Conservation (phyloP, 2,113 vertebrate species). For the Neolamprologus kungweensis region DNA sequence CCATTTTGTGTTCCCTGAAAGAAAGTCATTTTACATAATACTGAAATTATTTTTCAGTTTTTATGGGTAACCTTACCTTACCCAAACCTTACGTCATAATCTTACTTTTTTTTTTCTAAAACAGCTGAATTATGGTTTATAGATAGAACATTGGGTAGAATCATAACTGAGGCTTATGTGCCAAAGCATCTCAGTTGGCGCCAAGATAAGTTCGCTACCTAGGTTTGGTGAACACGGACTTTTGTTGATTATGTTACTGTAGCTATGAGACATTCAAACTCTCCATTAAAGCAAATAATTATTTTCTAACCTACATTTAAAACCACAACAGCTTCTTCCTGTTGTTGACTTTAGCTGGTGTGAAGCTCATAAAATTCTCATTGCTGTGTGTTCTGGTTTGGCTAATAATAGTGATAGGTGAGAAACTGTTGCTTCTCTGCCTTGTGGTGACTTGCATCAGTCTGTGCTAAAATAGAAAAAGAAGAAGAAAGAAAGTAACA, state of each 20-base stretch:
- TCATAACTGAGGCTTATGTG: not conserved
- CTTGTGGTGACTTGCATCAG: fast-evolving
- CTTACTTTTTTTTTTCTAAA: not conserved
- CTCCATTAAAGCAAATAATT: fast-evolving
- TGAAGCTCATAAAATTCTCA: fast-evolving
- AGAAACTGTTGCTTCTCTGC: fast-evolving
- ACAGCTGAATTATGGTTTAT: not conserved
- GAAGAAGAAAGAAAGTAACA: fast-evolving
- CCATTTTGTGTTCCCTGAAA: not conserved
- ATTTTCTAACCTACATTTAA: not conserved
- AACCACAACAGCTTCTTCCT: fast-evolving
- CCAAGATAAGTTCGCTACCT: fast-evolving
- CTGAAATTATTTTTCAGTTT: not conserved
- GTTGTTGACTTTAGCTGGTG: not conserved
- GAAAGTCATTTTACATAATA: fast-evolving
- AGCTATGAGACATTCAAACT: fast-evolving
- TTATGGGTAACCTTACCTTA: fast-evolving
- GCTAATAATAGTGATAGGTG: not conserved
- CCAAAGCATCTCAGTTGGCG: fast-evolving
- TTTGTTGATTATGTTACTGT: not conserved
- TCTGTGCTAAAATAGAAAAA: not conserved
- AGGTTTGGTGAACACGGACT: fast-evolving
- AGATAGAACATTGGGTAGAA: fast-evolving
- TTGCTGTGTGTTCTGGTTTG: not conserved
- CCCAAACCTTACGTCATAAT: fast-evolving